Percentiles rank a stretch among this genome's conserved stretches.
phyloP scores from a whole-genome alignment of 2,797 vertebrate genomes.

The Phrynocephalus vlangalii region DNA sequence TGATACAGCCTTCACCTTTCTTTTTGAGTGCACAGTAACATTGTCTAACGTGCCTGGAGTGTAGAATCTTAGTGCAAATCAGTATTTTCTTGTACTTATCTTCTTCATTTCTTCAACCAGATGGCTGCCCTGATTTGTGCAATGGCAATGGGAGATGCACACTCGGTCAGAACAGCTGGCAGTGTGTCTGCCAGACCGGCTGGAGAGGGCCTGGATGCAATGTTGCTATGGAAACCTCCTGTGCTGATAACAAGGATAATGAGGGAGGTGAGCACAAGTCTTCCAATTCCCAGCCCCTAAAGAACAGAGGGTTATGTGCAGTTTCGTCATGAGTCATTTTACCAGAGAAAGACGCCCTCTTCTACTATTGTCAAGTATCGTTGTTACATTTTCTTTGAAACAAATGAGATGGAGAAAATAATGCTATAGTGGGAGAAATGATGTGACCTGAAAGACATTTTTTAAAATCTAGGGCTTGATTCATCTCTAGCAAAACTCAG shows the following conservation, averaged over 20 bases:
- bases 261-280: slow-evolving; percentile 93
- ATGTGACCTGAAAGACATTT: not conserved
- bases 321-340: slow-evolving; percentile 51
- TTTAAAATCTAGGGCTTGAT: not conserved
- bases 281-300: slow-evolving; percentile 67
- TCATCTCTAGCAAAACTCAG: rapidly evolving
- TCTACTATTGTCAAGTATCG: slow-evolving; percentile 7
- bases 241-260: slow-evolving; percentile 98
- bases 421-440: rapidly evolving
- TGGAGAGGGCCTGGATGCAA: slow-evolving; percentile 98
- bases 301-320: slow-evolving; percentile 50
- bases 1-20: not conserved
- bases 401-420: not conserved
- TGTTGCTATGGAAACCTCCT: slow-evolving; percentile 98
- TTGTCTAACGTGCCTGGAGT: slow-evolving; percentile 67
- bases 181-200: slow-evolving; percentile 98
- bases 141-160: slow-evolving; percentile 98
- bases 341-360: slow-evolving; percentile 45
- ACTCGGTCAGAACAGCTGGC: slow-evolving; percentile 99
- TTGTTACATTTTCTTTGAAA: slow-evolving; percentile 11
- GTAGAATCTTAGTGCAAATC: slow-evolving; percentile 55
- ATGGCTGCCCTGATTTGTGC: slow-evolving; percentile 97
- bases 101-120: slow-evolving; percentile 85
- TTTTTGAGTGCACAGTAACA: slow-evolving; percentile 77
- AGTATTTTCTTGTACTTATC: slow-evolving; percentile 75